A percentile compares a stretch with the other conserved stretches of the same genome.
Conservation (phyloP, 2,113 vertebrate genomes). For the Monopterus albus region DNA sequence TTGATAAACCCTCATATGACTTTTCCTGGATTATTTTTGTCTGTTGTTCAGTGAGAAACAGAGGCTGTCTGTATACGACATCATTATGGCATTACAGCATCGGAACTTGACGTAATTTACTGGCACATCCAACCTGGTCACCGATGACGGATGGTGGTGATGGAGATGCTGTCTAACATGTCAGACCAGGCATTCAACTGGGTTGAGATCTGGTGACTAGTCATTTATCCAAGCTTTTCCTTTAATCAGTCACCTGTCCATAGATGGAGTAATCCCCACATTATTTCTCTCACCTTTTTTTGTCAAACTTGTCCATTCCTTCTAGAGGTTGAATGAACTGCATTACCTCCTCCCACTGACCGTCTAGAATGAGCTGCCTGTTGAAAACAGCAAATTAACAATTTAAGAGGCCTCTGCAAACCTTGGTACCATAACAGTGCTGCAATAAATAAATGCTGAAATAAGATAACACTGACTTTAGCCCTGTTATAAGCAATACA, state of each 20-base stretch:
- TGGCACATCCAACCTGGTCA: neutral
- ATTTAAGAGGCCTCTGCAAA: neutral
- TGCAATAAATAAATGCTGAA: too few species aligned
- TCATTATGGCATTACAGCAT: neutral
- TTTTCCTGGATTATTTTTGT: too few species aligned
- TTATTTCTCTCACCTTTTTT: conserved; percentile 86
- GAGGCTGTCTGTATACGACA: too few species aligned
- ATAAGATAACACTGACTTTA: too few species aligned
- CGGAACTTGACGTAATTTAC: too few species aligned
- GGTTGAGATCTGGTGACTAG: too few species aligned
- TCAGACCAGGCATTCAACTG: too few species aligned
- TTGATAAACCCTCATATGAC: neutral
- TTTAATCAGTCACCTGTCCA: too few species aligned
- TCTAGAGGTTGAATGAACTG: conserved; percentile 98
- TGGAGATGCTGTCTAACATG: too few species aligned
- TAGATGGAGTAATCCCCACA: too few species aligned
- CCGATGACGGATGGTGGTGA: neutral
- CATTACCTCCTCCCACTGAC: conserved; percentile 98
- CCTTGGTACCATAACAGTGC: neutral
- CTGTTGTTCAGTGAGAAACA: too few species aligned
- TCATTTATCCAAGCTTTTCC: too few species aligned
- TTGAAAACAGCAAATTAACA: conserved; percentile 31
- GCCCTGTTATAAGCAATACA: neutral
- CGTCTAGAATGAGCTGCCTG: conserved; percentile 96
- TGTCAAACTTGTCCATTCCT: conserved; percentile 97